Evolutionary conservation across 2,113 vertebrate species (phyloP), one percentile per base, ranked within the genome.

Genomic region (Ranitomeya imitator): DNA sequence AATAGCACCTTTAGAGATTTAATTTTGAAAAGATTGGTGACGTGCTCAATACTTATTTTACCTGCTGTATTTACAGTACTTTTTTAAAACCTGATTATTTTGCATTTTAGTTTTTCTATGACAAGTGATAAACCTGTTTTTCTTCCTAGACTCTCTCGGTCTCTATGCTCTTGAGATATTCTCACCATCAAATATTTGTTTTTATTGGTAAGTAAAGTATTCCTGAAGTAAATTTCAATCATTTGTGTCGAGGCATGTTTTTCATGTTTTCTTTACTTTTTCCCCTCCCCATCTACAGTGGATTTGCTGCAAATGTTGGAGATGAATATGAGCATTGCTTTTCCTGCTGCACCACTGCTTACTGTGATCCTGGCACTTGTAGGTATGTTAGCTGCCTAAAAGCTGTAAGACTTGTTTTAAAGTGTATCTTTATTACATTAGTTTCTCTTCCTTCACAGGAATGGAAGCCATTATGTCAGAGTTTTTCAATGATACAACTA

Each of bases 381-480:
- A 0, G 98, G 98, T 99, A 95, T 95, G 97, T 90, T 83, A 1
- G 0, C 6, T 9, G 51, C n/a, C 16, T 6, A 23, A 55, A 3
- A 60, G 10, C 54, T 71, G 26, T 23, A 6, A 23, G 5, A 7
- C 18, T 18, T 52, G 9, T 54, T 76, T 45, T 51, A 21, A 10
- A 10, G 18, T 86, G 59, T 65, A 23, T 21, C 73, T 6, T 0
- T 12, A 61, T 0, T 15, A 4, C 9, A 13, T 0, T 3, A 21
- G 51, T 54, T 73, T 52, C n/a, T 88, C 19, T 87, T 6, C 88
- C 63, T 0, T 52, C 21, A 9, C 87, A 99, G 98, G 98, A 3
- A 99, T 99, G 98, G 98, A 99, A 90, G 98, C 98, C 90, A 99
- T 99, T 85, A 99, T 99, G 98, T 99, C 98, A 0, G 98, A 99